Base-by-base conservation (phyloP, 2,113 vertebrate species). In the Malurus melanocephalus region DNA sequence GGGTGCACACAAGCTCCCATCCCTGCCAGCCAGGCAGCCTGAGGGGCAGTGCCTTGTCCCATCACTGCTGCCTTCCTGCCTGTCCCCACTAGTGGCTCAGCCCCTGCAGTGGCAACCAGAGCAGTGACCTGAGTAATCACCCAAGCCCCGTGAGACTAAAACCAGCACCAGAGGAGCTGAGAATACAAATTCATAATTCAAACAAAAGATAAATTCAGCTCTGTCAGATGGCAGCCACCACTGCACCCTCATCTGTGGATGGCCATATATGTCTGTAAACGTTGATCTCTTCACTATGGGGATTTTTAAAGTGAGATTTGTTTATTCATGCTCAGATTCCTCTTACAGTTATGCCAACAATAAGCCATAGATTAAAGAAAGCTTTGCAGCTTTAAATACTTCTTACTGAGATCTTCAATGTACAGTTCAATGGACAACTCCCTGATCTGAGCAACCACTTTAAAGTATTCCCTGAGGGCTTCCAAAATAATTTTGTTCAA, bases 401-500 rank as follows among this genome's bases (percentile, higher is more conserved):
- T 76, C 75, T 79, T 27, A 45, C 56, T 51, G 40, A 87, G 67
- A 94, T 91, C 79, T 43, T 87, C 71, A 8, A 55, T 45, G 45
- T 80, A 74, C 61, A 88, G 77, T 83, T 96, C 91, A 93, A 86
- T 92, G 92, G 92, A 89, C 93, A 94, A 95, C 79, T 93, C 95
- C 91, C 81, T 53, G 78, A 93, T 92, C 85, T 95, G 76, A 95
- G 53, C 65, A 91, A 95, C 86, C 92, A 96, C 95, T 95, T 95
- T 79, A 94, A 96, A 95, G 96, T 61, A 76, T 67, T 53, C 78
- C 96, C 91, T 53, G 43, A 73, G 52, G 94, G 83, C 87, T 94
- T 78, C 80, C 69, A 93, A 91, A 95, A 95, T 60, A 95, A 93
- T 91, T 94, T 73, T 88, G 69, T 57, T 92, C 88, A 89, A 88